A percentile compares a stretch with the other conserved stretches of the same genome.
Evolutionary conservation across 1,140 invertebrate genomes (phyloP).

Genomic region (Dendroctonus ponderosae): DNA sequence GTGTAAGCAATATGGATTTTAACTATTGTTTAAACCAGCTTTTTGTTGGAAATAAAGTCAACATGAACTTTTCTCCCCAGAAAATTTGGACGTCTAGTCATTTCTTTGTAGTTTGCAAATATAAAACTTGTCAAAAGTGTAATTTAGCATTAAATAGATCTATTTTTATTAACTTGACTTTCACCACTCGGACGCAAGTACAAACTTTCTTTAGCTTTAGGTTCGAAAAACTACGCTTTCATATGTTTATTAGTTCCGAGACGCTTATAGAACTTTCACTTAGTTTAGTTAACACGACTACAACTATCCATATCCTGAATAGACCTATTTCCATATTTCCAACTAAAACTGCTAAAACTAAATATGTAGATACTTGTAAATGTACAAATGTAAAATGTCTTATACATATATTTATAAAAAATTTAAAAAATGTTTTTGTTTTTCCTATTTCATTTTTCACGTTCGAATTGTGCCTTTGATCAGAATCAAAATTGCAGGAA

Average conservation of each 20-base stretch:
- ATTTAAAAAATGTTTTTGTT: too few relatives aligned
- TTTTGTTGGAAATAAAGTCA: background rate
- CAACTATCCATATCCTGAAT: conserved; percentile 28
- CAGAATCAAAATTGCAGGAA: too few relatives aligned
- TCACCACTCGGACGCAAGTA: conserved; percentile 24
- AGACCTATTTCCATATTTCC: background rate
- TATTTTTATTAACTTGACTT: conserved; percentile 25
- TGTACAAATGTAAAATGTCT: too few relatives aligned
- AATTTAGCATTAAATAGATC: conserved; percentile 19
- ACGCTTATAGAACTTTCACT: conserved; percentile 29
- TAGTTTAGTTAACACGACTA: conserved; percentile 28
- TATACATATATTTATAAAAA: too few relatives aligned
- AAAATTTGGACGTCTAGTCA: conserved; percentile 23
- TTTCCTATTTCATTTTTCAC: too few relatives aligned
- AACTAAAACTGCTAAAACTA: too few relatives aligned
- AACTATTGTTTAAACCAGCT: conserved; percentile 6
- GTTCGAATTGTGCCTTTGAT: too few relatives aligned
- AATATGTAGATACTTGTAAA: too few relatives aligned
- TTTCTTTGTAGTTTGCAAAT: conserved; percentile 11
- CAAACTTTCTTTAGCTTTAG: conserved; percentile 23
- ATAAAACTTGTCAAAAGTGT: conserved; percentile 9
- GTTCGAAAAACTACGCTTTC: conserved; percentile 19
- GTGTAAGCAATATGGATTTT: conserved; percentile 9
- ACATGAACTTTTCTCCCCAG: background rate
- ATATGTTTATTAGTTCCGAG: conserved; percentile 18